phyloP scores from a whole-genome alignment of 2,888 invertebrate genomes.

The Octodonta nipae region DNA sequence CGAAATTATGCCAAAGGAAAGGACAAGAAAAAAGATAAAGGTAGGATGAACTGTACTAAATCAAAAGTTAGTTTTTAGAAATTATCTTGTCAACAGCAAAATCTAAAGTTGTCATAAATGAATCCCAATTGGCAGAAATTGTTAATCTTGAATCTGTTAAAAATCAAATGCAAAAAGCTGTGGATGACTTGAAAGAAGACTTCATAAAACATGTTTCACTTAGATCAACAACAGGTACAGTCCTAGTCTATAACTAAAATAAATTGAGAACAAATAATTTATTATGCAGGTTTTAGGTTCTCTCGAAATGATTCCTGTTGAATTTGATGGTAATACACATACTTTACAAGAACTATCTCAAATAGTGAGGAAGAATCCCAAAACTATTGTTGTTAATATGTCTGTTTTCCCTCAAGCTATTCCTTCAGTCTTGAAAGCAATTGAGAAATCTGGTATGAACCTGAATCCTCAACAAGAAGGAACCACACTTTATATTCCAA shows the following conservation, averaged over 20 bases:
- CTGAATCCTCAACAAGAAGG: constrained; percentile 92
- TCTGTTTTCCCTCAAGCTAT: constrained; percentile 75
- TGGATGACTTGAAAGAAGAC: constrained; percentile 64
- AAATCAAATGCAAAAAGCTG: constrained; percentile 48
- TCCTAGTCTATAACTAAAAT: too few species aligned
- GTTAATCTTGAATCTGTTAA: constrained; percentile 57
- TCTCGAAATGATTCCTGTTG: constrained; percentile 62
- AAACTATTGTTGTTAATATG: constrained; percentile 73
- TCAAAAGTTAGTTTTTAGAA: too few species aligned
- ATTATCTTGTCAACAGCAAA: too few species aligned
- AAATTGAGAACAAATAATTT: too few species aligned
- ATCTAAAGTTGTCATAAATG: constrained; percentile 52
- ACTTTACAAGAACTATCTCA: constrained; percentile 80
- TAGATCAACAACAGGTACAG: constrained; percentile 62
- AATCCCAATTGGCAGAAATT: constrained; percentile 55
- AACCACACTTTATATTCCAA: constrained; percentile 72
- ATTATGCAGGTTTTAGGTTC: too few species aligned
- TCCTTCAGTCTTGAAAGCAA: constrained; percentile 60
- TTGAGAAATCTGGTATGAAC: constrained; percentile 73
- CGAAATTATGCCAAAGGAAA: constrained; percentile 59
- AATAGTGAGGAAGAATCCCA: constrained; percentile 74
- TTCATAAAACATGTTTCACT: constrained; percentile 67
- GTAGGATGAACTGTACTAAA: constrained; percentile 19
- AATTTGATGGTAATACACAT: constrained; percentile 66
- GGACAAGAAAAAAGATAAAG: constrained; percentile 53